Evolutionary conservation across 1,140 invertebrate genomes (phyloP).

Genomic region (Colletes gigas): DNA sequence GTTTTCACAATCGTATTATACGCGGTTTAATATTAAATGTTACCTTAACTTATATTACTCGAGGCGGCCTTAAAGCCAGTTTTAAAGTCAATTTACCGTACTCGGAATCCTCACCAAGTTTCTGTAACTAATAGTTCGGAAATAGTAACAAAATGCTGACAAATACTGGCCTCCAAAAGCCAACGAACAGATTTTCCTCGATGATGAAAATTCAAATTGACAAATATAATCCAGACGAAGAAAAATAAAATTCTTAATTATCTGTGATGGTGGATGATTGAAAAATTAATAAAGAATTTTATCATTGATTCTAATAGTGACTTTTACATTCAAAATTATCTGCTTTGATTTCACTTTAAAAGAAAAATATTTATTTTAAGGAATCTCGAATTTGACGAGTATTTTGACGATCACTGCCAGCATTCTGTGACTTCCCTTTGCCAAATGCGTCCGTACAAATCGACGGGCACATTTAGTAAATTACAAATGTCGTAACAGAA

Average conservation of each 20-base stretch:
- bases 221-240: too few relatives aligned
- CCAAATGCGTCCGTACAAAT: slow-evolving; percentile 43
- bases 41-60: slow-evolving; percentile 53
- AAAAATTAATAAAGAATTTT: too few relatives aligned
- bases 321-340: too few relatives aligned
- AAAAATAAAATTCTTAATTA: not conserved
- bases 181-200: not conserved
- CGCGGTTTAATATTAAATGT: slow-evolving; percentile 59
- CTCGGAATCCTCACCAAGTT: slow-evolving; percentile 11
- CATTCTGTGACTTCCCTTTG: slow-evolving; percentile 16
- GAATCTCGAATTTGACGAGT: not conserved
- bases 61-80: slow-evolving; percentile 25
- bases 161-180: not conserved
- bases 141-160: slow-evolving; percentile 17
- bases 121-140: slow-evolving; percentile 32
- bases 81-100: slow-evolving; percentile 35
- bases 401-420: not conserved
- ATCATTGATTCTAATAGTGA: too few relatives aligned
- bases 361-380: too few relatives aligned
- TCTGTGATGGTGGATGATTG: too few relatives aligned
- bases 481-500: slow-evolving; percentile 28
- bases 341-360: too few relatives aligned
- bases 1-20: slow-evolving; percentile 55
- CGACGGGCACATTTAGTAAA: slow-evolving; percentile 47
- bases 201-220: too few relatives aligned